A percentile compares a stretch with the other conserved stretches of the same genome.
Conservation (phyloP, 2,113 vertebrate species). For the Rhadina sibilatrix region DNA sequence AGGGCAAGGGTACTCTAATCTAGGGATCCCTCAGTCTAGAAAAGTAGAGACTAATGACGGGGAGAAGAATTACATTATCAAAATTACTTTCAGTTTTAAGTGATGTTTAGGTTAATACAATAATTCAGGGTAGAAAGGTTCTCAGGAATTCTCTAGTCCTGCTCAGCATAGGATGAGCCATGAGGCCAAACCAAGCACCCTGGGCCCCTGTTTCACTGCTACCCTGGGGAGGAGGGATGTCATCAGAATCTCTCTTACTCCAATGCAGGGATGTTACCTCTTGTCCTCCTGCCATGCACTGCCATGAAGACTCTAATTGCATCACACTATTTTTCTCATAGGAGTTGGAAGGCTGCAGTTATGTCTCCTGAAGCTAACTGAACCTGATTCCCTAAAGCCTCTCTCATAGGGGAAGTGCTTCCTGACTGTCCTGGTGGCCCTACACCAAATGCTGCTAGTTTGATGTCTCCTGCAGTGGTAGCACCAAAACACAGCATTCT, state of each 20-base stretch:
- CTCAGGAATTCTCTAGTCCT: background rate
- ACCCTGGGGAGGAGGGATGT: fast-evolving
- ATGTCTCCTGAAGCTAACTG: background rate
- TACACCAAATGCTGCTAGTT: background rate
- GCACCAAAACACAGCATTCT: background rate
- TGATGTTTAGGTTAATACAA: background rate
- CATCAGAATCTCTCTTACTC: background rate
- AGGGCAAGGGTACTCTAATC: background rate
- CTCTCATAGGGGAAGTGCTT: background rate
- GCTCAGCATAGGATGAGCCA: background rate
- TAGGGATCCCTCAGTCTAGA: background rate
- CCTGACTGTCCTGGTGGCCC: no score
- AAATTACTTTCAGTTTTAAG: background rate
- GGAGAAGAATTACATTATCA: background rate
- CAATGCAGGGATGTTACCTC: fast-evolving
- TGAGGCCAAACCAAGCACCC: background rate
- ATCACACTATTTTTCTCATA: fast-evolving
- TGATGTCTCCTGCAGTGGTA: background rate
- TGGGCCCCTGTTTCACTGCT: background rate
- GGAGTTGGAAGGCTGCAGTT: background rate
- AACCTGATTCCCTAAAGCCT: background rate
- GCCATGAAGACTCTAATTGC: background rate
- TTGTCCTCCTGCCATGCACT: background rate
- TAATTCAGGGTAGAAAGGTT: background rate
- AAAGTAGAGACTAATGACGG: background rate